Evolutionary conservation across 2,888 invertebrate genomes (phyloP), one percentile per base, ranked within the genome.

Genomic region (Drosophila kuntzei): DNA sequence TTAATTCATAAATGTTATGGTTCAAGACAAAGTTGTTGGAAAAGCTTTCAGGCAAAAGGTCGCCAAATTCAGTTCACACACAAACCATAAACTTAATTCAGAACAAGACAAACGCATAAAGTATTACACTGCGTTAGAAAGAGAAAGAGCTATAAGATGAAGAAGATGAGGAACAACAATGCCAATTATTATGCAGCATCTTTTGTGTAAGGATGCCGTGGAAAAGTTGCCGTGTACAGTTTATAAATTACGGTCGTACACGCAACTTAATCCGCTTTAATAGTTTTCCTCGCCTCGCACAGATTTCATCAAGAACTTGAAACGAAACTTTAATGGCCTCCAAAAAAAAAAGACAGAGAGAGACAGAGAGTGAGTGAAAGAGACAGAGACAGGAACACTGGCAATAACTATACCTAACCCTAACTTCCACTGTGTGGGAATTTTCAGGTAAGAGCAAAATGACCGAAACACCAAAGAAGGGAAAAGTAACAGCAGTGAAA

Each of bases 201-300:
- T 76, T 79, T 76, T 75, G 79, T 72, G 36, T 64, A 41, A 39
- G 37, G 27, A n/a, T n/a, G n/a, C n/a, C n/a, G n/a, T 50, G 29
- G 58, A 47, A 69, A 79, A 78, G 58, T 74, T 70, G 44, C 75
- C 59, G 75, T 70, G 62, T 70, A 70, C 55, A 79, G 79, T 65
- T 76, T 74, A 76, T 78, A 76, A 70, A 79, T 76, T 62, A 76
- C 75, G 70, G 49, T 59, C 65, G 59, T 70, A 74, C 69, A 76
- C 70, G 79, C 79, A 76, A 74, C 79, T 75, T 79, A 76, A 76
- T 70, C 76, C 70, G 62, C 70, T 74, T 75, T 70, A 79, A 75
- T 76, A 79, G 65, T 79, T 74, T 63, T 62, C 65, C 62, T 61
- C 69, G 68, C 57, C 63, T 54, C 58, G 27, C 53, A 49, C 36